These are phyloP conservation scores for Papilio protenor DNA, from an alignment of 2,888 invertebrate species.

Conservation along the genomic window DNA sequence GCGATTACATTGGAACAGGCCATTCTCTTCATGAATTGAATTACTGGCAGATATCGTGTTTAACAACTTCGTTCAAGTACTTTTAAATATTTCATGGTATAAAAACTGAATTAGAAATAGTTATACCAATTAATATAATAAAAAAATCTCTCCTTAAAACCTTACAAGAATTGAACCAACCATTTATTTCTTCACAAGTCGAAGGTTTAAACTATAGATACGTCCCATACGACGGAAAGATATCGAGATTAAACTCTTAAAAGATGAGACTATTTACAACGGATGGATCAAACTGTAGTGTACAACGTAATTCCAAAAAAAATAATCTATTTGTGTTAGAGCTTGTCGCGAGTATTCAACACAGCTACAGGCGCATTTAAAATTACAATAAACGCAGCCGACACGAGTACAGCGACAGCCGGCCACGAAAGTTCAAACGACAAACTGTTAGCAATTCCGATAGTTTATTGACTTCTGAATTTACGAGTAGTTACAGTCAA, in stretches of 20 bases:
- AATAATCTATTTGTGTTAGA: neutral
- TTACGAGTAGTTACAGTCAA: constrained; percentile 18
- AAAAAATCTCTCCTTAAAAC: no score
- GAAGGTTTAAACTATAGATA: no score
- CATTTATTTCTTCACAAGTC: no score
- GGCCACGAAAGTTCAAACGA: constrained; percentile 73
- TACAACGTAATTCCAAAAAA: neutral
- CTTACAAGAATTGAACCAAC: no score
- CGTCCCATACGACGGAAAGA: no score
- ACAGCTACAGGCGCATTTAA: constrained; percentile 72
- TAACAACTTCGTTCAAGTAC: neutral
- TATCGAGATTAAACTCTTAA: no score
- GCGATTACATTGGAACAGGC: constrained; percentile 17
- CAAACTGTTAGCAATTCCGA: constrained; percentile 69
- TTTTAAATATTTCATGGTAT: neutral
- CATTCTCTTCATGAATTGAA: constrained; percentile 35
- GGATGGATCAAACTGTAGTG: neutral
- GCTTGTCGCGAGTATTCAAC: constrained; percentile 53
- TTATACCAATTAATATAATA: no score
- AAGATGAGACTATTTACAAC: no score
- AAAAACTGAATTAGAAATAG: neutral
- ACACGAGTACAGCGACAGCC: constrained; percentile 54
- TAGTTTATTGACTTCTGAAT: constrained; percentile 60
- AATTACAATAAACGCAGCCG: constrained; percentile 78
- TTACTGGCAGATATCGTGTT: constrained; percentile 15